Base-by-base conservation (phyloP, 2,888 invertebrate genomes). In the Callimorpha dominula region DNA sequence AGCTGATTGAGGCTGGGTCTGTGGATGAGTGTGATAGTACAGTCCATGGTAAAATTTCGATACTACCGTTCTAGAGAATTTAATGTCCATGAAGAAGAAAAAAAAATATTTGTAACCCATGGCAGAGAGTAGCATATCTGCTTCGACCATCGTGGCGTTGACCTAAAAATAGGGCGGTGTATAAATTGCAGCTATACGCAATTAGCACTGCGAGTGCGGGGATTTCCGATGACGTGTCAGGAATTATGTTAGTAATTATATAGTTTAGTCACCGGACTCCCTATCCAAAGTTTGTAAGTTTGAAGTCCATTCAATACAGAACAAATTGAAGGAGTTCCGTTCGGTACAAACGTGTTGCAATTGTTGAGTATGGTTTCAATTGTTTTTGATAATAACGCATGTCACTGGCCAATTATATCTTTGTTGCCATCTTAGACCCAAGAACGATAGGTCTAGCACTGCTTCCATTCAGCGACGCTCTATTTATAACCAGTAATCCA, bases 171-270 rank as follows among this genome's bases (percentile, higher is more conserved):
- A 20, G 67, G 68, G 63, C 64, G 66, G 72, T 70, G 72, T 78
- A 71, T 75, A 77, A 71, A 76, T 74, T 78, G 81, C 74, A 76
- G 75, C 60, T 70, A 57, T 42, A 52, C 70, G 73, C 83, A 81
- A 78, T 81, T 81, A 78, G 70, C 70, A 70, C 68, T 20, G 71
- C 14, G 49, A 17, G 65, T 57, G 70, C 65, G 79, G 77, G 79
- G 71, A 72, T 81, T 77, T 83, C 75, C 79, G 65, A 74, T 80
- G 80, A 83, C 81, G 75, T 74, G 79, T 76, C 78, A 73, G 81
- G 79, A 81, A 57, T 68, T 43, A n/a, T 57, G 43, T 42, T 40
- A 17, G 15, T 14, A 17, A 20, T 4, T 49, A 65, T 63, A 31
- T 14, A 31, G 31, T 60, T 20, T 60, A 60, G 14, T 31, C 20